These are phyloP conservation scores for Colossoma macropomum DNA, from an alignment of 2,113 vertebrate genomes.

Conservation along the genomic window DNA sequence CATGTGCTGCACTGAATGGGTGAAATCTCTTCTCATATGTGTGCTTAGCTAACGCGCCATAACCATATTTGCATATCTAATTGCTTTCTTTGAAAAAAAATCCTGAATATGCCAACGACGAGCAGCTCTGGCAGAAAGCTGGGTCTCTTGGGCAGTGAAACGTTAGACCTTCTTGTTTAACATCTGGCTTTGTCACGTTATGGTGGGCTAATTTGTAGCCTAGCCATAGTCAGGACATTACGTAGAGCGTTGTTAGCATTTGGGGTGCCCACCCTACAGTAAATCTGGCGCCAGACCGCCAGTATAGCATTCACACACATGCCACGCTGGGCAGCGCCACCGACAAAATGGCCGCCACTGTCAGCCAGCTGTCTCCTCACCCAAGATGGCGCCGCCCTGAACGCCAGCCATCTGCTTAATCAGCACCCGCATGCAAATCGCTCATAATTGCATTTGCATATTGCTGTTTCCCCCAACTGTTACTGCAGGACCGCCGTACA, in stretches of 20 bases:
- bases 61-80: too few species aligned
- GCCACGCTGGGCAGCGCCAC: conserved; percentile 72
- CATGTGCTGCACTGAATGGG: background rate
- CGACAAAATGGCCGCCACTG: conserved; percentile 80
- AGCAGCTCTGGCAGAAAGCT: too few species aligned
- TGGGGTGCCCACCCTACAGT: background rate
- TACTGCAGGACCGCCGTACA: conserved; percentile 16
- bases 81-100: background rate
- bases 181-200: background rate
- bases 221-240: conserved; percentile 8
- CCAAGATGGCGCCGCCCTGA: conserved; percentile 81
- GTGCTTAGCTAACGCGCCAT: background rate
- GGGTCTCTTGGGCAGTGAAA: background rate
- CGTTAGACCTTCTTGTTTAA: background rate
- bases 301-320: conserved; percentile 64
- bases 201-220: background rate
- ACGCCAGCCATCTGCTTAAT: conserved; percentile 80
- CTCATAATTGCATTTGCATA: conserved; percentile 86
- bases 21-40: background rate
- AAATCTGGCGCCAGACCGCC: conserved; percentile 67
- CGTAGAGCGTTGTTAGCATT: background rate
- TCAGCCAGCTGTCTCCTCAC: conserved; percentile 78
- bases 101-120: background rate
- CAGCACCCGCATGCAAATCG: conserved; percentile 83
- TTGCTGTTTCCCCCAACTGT: conserved; percentile 54